Conservation (phyloP, 2,797 vertebrate species). For the Pangasius krempfi region DNA sequence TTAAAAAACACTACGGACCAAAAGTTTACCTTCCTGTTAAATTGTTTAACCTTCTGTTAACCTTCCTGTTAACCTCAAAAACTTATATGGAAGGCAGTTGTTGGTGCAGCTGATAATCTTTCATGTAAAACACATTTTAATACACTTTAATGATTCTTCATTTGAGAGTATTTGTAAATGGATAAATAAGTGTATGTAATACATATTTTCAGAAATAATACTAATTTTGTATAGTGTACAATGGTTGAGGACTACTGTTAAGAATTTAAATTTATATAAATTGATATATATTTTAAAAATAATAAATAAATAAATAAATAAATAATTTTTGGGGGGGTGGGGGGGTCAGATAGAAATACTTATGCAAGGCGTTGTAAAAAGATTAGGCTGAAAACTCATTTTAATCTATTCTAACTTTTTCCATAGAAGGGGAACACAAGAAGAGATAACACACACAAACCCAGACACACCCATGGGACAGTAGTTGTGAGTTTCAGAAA, state of each 20-base stretch:
- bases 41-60: too few relatives aligned
- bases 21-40: neutral
- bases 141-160: neutral
- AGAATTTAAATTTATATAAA: too few relatives aligned
- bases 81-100: neutral
- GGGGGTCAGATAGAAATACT: neutral
- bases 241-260: too few relatives aligned
- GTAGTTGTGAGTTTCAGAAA: conserved; percentile 21
- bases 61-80: too few relatives aligned
- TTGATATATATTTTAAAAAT: too few relatives aligned
- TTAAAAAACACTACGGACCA: neutral
- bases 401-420: conserved; percentile 17
- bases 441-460: conserved; percentile 17
- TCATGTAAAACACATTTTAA: neutral
- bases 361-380: neutral
- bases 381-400: neutral
- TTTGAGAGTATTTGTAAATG: neutral
- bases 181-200: neutral
- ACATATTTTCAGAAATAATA: neutral
- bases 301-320: too few relatives aligned
- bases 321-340: too few relatives aligned
- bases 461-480: conserved; percentile 31
- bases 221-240: neutral
- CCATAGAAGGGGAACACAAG: neutral
- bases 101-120: neutral